These are phyloP conservation scores for Protobothrops flavoviridis DNA, from an alignment of 2,113 vertebrate genomes.

Conservation along the genomic window DNA sequence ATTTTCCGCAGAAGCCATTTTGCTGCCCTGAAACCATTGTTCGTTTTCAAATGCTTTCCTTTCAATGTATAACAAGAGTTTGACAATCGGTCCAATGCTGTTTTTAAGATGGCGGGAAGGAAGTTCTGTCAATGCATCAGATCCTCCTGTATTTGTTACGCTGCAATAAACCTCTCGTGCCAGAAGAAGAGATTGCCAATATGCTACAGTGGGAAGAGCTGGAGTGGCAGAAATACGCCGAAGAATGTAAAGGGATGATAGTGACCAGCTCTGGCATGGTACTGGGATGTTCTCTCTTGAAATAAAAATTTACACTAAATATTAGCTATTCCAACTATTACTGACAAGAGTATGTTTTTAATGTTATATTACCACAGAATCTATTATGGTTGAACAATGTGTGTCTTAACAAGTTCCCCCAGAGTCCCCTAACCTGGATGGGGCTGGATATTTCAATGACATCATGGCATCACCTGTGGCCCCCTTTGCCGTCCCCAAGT, in stretches of 20 bases:
- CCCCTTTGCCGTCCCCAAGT: background rate
- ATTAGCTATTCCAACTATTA: background rate
- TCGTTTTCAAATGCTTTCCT: slow-evolving; percentile 9
- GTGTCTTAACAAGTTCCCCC: background rate
- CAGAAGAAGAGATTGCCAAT: slow-evolving; percentile 94
- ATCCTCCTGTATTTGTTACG: slow-evolving; percentile 91
- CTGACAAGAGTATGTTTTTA: background rate
- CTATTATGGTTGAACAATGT: background rate
- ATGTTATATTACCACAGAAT: background rate
- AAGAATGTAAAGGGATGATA: slow-evolving; percentile 99
- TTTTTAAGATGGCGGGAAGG: slow-evolving; percentile 91
- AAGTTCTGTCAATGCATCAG: slow-evolving; percentile 98
- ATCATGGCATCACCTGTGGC: background rate
- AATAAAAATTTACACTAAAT: background rate
- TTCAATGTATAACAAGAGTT: background rate
- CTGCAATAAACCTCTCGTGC: slow-evolving; percentile 90
- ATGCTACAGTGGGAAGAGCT: slow-evolving; percentile 99
- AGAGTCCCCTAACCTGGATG: background rate
- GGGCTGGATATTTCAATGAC: background rate
- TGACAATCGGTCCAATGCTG: slow-evolving; percentile 4
- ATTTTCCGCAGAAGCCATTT: slow-evolving; percentile 36
- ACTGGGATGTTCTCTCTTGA: slow-evolving; percentile 36
- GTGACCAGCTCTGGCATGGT: slow-evolving; percentile 98
- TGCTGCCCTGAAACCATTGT: slow-evolving; percentile 3
- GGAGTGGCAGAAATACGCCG: slow-evolving; percentile 97